Percentiles rank a stretch among this genome's conserved stretches.
Conservation (phyloP, 2,888 invertebrate species). For the Andricus quercusramuli region DNA sequence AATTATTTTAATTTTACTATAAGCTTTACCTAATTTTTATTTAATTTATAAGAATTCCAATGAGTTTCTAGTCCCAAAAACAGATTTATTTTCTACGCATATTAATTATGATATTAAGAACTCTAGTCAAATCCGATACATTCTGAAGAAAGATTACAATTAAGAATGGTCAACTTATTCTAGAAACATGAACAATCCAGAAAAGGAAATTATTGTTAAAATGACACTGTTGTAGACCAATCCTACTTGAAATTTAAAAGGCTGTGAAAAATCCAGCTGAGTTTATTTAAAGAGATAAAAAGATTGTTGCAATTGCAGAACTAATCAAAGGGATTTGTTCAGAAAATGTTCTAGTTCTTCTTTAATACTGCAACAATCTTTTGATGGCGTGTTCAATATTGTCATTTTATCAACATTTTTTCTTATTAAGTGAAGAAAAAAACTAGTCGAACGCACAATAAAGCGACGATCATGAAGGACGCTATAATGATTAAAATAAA, state of each 20-base stretch:
- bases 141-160: neutral
- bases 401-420: conserved; percentile 7
- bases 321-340: no score
- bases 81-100: neutral
- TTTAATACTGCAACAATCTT: no score
- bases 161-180: neutral
- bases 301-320: neutral
- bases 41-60: neutral
- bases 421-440: neutral
- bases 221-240: neutral
- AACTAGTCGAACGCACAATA: neutral
- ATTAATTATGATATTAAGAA: neutral
- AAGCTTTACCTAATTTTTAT: neutral
- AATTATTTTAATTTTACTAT: neutral
- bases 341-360: neutral
- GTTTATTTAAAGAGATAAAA: neutral
- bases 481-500: neutral
- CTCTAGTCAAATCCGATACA: neutral
- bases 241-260: no score
- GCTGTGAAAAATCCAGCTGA: no score
- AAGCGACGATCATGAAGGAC: neutral
- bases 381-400: neutral
- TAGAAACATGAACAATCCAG: neutral
- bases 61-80: neutral
- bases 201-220: neutral